phyloP scores from a whole-genome alignment of 2,888 invertebrate species.

The Drosophila neotestacea region DNA sequence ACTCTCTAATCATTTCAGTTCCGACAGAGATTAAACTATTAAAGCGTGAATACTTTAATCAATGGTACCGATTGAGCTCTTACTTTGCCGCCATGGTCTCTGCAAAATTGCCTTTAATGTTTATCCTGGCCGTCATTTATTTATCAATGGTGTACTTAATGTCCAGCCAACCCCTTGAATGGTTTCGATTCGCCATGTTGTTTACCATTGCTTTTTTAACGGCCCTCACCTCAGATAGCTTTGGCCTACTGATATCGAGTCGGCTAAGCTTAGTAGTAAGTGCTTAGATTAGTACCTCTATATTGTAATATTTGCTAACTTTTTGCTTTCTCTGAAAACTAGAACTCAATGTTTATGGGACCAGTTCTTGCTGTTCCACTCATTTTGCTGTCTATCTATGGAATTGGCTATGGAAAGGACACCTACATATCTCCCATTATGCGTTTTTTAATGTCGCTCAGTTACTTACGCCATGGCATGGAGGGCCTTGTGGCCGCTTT shows the following conservation, averaged over 20 bases:
- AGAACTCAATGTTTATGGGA: conserved; percentile 96
- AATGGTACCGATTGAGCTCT: conserved; percentile 92
- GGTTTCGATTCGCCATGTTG: conserved; percentile 89
- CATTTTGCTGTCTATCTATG: conserved; percentile 94
- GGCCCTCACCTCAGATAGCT: conserved; percentile 91
- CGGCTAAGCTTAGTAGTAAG: conserved; percentile 91
- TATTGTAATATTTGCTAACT: no score
- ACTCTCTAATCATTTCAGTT: conserved; percentile 86
- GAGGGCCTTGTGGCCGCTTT: conserved; percentile 93
- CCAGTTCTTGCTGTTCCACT: conserved; percentile 94
- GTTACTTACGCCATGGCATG: conserved; percentile 92
- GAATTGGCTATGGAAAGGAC: conserved; percentile 92
- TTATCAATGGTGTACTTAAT: conserved; percentile 90
- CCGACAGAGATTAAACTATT: conserved; percentile 91
- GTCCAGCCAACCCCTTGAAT: conserved; percentile 91
- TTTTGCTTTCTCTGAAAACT: conserved; percentile 56
- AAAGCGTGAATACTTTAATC: conserved; percentile 92
- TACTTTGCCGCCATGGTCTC: conserved; percentile 91
- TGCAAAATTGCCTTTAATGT: conserved; percentile 90
- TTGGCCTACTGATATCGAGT: conserved; percentile 91
- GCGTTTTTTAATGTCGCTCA: conserved; percentile 91
- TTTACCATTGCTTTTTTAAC: conserved; percentile 89
- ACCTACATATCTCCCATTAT: conserved; percentile 90
- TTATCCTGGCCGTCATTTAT: conserved; percentile 89
- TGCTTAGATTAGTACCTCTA: conserved; percentile 53